Base-by-base conservation (phyloP, 2,113 vertebrate species). In the Chrysemys picta region DNA sequence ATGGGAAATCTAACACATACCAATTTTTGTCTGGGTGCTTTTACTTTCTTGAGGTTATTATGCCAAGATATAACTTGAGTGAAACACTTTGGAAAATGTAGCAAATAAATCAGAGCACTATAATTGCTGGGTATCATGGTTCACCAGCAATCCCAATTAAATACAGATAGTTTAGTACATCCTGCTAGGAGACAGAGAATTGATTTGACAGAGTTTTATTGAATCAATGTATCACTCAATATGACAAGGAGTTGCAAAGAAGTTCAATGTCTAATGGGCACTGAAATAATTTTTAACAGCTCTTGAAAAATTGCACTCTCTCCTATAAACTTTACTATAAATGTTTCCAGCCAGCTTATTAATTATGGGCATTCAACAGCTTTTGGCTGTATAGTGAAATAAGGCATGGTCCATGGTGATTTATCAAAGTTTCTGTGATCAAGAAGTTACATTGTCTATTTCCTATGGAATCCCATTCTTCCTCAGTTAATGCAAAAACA, bases 131-230 rank as follows among this genome's bases (percentile, higher is more conserved):
- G 95, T 96, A 85, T 78, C 85, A 78, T 14, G 6, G 13, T 81
- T 96, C 82, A 87, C 47, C 72, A 91, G 42, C 69, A 95, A 89
- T 91, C 88, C 85, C 96, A 94, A 97, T 96, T 94, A 97, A 97
- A 88, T 78, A 89, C 19, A 76, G 91, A 86, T 79, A 50, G 22
- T 88, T 93, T 84, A 49, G 82, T 56, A 19, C 8, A 62, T 88
- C 31, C 27, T 92, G 75, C 35, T 57, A 89, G 29, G 96, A 93
- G 69, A 87, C 69, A 93, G 65, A 95, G 47, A 97, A 97, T 75
- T 93, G 84, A 95, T 97, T 94, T 95, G 85, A 91, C 49, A 89
- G 75, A 82, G 13, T 2, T 95, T 82, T 95, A 89, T 95, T 97
- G 95, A 96, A 95, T 80, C 69, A 94, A 90, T 93, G 69, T 87